Base-by-base conservation (phyloP, 1,140 invertebrate species). In the Gonatopus flavifemur region DNA sequence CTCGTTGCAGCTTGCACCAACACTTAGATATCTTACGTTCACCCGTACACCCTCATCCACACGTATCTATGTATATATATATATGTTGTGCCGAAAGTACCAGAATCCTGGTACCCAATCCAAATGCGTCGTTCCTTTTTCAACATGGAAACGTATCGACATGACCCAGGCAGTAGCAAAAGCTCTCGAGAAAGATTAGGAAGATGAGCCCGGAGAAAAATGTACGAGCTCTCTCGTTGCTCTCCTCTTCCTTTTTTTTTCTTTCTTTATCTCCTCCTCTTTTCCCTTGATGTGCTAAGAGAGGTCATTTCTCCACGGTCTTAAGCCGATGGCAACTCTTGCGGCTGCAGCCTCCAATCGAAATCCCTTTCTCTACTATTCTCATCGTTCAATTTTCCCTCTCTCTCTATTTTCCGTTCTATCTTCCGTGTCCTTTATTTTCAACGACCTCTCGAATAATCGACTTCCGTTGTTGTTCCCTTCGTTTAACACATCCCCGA, bases 151-250 rank as follows among this genome's bases (percentile, higher is more conserved):
- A 33, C 44, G 45, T 57, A 62, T 62, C 59, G 59, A 60, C 53
- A 45, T n/a, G 45, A 19, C 52, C 21, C 44, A 22, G 40, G 39
- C 35, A 50, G 39, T 35, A 13, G 28, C 24, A 24, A 18, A 31
- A 30, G 41, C 41, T 48, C 39, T 47, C 47, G 12, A 30, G 41
- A 33, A 51, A 61, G 59, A 62, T 62, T 62, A 62, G 54, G 58
- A 57, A 57, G 59, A 62, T 57, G 59, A 61, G 54, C 59, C 28
- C 45, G 35, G 46, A 53, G 59, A 62, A 61, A 62, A 61, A 62
- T 49, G 58, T 41, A 35, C 38, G 31, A 46, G 42, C 43, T 60
- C 54, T 55, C 49, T 47, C 16, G 7, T 36, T 15, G 16, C 7
- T 13, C 35, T 24, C 16, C 20, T n/a, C 22, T 20, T 40, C 18